Evolutionary conservation across 2,113 vertebrate species (phyloP).

Genomic region (Brachyhypopomus gauderio): DNA sequence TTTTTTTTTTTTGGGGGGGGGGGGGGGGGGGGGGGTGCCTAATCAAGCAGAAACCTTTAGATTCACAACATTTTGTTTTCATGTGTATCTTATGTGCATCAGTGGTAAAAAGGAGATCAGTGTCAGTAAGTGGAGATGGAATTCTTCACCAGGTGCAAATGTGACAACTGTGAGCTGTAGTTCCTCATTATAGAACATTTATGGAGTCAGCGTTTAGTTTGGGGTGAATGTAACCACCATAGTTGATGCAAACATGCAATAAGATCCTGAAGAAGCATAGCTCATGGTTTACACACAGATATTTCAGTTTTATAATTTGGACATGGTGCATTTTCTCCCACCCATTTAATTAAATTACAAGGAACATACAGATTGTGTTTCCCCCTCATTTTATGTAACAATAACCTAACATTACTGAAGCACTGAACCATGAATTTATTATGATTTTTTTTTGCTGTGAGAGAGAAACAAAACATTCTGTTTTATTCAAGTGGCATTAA

Average conservation of each 20-base stretch:
- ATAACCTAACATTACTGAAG: neutral
- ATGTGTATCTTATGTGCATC: too few species aligned
- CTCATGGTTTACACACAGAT: neutral
- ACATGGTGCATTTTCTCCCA: neutral
- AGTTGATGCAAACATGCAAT: neutral
- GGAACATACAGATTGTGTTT: neutral
- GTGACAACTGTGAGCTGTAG: neutral
- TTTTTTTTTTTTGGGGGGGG: too few species aligned
- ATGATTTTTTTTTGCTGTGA: too few species aligned
- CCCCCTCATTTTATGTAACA: neutral
- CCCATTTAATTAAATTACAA: neutral
- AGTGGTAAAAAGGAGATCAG: too few species aligned
- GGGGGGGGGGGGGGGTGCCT: too few species aligned
- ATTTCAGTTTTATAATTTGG: neutral
- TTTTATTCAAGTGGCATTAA: neutral
- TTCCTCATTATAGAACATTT: neutral
- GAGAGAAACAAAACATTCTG: neutral
- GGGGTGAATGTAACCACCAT: neutral
- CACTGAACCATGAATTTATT: neutral
- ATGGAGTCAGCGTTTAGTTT: conserved; percentile 12
- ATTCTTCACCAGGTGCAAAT: neutral
- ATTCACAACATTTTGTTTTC: too few species aligned
- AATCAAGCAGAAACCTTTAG: too few species aligned
- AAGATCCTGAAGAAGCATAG: neutral
- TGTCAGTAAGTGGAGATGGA: neutral